These are phyloP conservation scores for Notechis scutatus DNA, from an alignment of 2,113 vertebrate genomes.

Conservation along the genomic window DNA sequence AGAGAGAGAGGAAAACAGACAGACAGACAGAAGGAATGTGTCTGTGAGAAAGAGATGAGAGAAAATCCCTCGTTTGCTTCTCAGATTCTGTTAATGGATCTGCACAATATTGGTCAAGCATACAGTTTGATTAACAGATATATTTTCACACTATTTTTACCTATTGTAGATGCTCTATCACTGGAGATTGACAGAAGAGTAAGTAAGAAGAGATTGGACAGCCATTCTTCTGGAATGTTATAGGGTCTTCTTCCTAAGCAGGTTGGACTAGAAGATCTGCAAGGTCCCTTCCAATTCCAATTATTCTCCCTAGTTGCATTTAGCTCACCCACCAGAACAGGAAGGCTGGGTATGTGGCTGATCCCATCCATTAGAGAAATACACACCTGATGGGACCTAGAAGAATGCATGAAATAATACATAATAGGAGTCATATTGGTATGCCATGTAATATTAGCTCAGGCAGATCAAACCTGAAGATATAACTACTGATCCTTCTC, in stretches of 20 bases:
- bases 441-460: background rate
- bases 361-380: background rate
- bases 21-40: conserved; percentile 23
- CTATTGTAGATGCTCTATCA: conserved; percentile 11
- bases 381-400: background rate
- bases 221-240: background rate
- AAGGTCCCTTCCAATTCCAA: background rate
- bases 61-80: conserved; percentile 40
- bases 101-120: conserved; percentile 47
- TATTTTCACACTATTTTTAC: conserved; percentile 67
- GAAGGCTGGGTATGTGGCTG: background rate
- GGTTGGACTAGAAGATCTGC: background rate
- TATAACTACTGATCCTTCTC: background rate
- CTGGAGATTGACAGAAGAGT: background rate
- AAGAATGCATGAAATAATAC: background rate
- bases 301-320: background rate
- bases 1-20: too few species aligned
- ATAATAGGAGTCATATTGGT: background rate
- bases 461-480: too few species aligned
- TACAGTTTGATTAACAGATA: conserved; percentile 60
- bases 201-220: background rate
- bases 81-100: conserved; percentile 33
- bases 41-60: too few species aligned
- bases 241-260: background rate
- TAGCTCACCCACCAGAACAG: background rate